Base-by-base conservation (phyloP, 2,113 vertebrate genomes). In the Arenaria interpres region DNA sequence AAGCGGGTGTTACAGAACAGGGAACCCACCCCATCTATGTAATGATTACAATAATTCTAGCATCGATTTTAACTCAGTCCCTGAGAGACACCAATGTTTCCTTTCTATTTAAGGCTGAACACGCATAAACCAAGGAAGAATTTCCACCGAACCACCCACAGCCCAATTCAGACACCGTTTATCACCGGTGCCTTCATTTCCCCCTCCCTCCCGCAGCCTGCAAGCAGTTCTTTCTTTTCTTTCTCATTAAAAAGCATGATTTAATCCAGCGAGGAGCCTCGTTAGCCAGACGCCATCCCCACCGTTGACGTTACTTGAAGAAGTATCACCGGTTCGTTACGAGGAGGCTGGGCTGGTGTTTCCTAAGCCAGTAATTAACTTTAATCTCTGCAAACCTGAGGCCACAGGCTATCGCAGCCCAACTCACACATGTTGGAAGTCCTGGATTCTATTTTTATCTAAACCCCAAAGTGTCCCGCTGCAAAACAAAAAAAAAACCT, bases 181-280 rank as follows among this genome's bases (percentile, higher is more conserved):
- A 28, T 7, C 50, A 17, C 20, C 1, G 0, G 5, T 30, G 12
- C 28, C 41, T 32, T 41, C 35, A 6, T 10, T 1, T 23, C 6
- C 63, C 14, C n/a, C 45, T 35, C 82, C 19, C 12, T 21, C 77
- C 45, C 1, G 0, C 35, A 54, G 76, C 64, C 56, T 14, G 17
- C 5, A 1, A 22, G 4, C 6, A 51, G 13, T 45, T 4, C 4
- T 16, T 30, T 3, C 24, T 22, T 37, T 35, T 3, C n/a, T 23
- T 12, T 14, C 46, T 56, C 10, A 0, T 6, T 2, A 10, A 1
- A 1, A 27, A 54, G 21, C 37, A 5, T 0, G 1, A 50, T 10
- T 35, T 20, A 7, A 45, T 1, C 35, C 15, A 48, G 3, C 10
- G 1, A 76, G 67, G 46, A 69, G 4, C 17, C 33, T 20, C 4